Evolutionary conservation across 2,888 invertebrate genomes (phyloP).

Genomic region (Zhuqinia jingwanae): DNA sequence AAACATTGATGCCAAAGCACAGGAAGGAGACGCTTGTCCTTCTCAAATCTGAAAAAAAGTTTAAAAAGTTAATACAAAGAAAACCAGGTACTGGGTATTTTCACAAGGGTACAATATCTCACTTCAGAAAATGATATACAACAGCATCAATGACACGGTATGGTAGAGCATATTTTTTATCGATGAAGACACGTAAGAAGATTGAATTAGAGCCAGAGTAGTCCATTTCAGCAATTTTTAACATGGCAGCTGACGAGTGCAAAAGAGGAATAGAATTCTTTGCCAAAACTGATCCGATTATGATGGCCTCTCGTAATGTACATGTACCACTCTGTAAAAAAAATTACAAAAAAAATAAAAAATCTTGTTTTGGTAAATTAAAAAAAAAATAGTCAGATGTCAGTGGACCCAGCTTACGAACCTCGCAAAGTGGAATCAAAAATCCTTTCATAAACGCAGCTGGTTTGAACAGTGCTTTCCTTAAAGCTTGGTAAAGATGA

Average conservation of each 20-base stretch:
- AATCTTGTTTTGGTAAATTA: too few species aligned
- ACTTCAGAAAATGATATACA: conserved; percentile 96
- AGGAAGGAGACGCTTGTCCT: conserved; percentile 91
- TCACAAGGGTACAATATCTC: conserved; percentile 78
- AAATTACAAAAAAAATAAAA: conserved; percentile 20
- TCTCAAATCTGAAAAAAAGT: conserved; percentile 86
- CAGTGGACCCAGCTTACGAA: too few species aligned
- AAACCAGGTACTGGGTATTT: neutral
- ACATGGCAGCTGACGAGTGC: conserved; percentile 96
- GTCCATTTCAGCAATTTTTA: conserved; percentile 98
- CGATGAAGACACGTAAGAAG: conserved; percentile 94
- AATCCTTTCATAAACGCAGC: conserved; percentile 98
- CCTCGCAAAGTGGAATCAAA: conserved; percentile 85
- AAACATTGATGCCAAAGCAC: conserved; percentile 98
- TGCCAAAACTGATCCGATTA: conserved; percentile 94
- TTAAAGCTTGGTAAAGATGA: conserved; percentile 96
- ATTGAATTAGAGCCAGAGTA: conserved; percentile 98
- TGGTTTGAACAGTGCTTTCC: conserved; percentile 97
- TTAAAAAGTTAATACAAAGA: neutral
- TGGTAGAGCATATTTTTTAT: conserved; percentile 98
- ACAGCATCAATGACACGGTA: conserved; percentile 97
- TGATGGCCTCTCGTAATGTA: conserved; percentile 96
- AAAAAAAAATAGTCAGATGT: too few species aligned
- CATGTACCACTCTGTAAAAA: conserved; percentile 90
- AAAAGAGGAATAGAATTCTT: conserved; percentile 96